Percentiles rank a stretch among this genome's conserved stretches.
Evolutionary conservation across 2,888 invertebrate genomes (phyloP).

Genomic region (Sarcophaga caerulescens): DNA sequence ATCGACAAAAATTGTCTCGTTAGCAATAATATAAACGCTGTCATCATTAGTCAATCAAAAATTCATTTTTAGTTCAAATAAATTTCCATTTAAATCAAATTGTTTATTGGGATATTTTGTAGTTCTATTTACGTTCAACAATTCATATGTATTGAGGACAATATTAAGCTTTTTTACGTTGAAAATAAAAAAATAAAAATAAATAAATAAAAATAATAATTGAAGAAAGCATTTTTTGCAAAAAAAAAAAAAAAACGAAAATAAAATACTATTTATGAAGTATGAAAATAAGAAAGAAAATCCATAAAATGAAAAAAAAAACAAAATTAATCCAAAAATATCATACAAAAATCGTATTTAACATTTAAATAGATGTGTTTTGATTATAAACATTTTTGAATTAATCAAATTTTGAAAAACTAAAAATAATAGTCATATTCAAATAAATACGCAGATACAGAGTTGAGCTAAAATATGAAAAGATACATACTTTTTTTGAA

Average conservation of each 20-base stretch:
- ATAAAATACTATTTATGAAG: slow-evolving; percentile 37
- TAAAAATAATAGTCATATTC: not conserved
- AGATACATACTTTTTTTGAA: too few relatives aligned
- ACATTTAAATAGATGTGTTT: slow-evolving; percentile 52
- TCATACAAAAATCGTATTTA: slow-evolving; percentile 13
- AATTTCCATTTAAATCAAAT: not conserved
- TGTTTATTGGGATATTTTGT: slow-evolving; percentile 24
- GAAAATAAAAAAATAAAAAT: slow-evolving; percentile 19
- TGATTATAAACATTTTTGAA: not conserved
- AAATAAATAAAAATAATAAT: not conserved
- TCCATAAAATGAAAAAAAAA: not conserved
- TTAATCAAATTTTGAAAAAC: not conserved
- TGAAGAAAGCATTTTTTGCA: slow-evolving; percentile 3
- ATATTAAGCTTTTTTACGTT: slow-evolving; percentile 62
- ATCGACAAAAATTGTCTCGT: too few relatives aligned
- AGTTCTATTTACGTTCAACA: not conserved
- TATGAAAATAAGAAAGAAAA: slow-evolving; percentile 12
- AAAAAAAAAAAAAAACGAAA: slow-evolving; percentile 27
- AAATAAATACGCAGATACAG: not conserved
- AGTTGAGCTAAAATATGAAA: not conserved
- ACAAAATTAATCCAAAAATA: too few relatives aligned
- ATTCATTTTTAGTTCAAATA: not conserved
- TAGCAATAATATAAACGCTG: too few relatives aligned
- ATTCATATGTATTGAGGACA: slow-evolving; percentile 61
- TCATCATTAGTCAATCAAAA: not conserved